A percentile compares a stretch with the other conserved stretches of the same genome.
Conservation (phyloP, 2,888 invertebrate species). For the Hyalella azteca region DNA sequence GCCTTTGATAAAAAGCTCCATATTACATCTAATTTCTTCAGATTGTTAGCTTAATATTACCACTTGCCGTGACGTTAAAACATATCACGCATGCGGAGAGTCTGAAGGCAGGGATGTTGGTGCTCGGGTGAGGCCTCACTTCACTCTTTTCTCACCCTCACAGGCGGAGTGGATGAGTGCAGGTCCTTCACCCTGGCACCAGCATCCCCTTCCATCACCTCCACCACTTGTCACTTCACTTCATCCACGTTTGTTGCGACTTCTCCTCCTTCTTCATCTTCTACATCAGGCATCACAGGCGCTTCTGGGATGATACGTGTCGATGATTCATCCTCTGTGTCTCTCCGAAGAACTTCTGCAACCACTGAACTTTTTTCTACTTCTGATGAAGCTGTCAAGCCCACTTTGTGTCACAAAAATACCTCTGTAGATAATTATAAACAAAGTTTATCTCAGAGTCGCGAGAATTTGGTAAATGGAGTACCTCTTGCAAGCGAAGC, state of each 20-base stretch:
- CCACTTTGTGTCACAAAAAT: too few relatives aligned
- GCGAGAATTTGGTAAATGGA: too few relatives aligned
- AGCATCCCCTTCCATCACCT: slow-evolving; percentile 20
- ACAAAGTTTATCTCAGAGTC: too few relatives aligned
- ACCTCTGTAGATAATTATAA: too few relatives aligned
- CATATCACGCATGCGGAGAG: background rate
- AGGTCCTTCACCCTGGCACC: slow-evolving; percentile 35
- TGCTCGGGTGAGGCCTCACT: slow-evolving; percentile 37
- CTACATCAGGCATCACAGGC: background rate
- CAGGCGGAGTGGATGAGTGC: slow-evolving; percentile 36
- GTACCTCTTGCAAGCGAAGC: too few relatives aligned
- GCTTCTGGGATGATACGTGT: background rate
- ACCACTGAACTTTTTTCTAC: background rate
- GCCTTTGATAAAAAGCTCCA: too few relatives aligned
- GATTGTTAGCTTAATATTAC: background rate
- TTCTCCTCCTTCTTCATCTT: slow-evolving; percentile 7
- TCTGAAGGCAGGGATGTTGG: slow-evolving; percentile 11
- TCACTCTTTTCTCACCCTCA: slow-evolving; percentile 38
- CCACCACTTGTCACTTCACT: slow-evolving; percentile 16
- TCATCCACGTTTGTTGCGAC: slow-evolving; percentile 26
- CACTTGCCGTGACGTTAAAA: background rate
- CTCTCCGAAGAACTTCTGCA: background rate
- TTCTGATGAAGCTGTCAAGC: too few relatives aligned
- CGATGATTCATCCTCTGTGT: background rate
- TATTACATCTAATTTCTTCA: too few relatives aligned